Evolutionary conservation across 2,797 vertebrate genomes (phyloP), one percentile per base, ranked within the genome.

Genomic region (Hippopotamyrus pictus): DNA sequence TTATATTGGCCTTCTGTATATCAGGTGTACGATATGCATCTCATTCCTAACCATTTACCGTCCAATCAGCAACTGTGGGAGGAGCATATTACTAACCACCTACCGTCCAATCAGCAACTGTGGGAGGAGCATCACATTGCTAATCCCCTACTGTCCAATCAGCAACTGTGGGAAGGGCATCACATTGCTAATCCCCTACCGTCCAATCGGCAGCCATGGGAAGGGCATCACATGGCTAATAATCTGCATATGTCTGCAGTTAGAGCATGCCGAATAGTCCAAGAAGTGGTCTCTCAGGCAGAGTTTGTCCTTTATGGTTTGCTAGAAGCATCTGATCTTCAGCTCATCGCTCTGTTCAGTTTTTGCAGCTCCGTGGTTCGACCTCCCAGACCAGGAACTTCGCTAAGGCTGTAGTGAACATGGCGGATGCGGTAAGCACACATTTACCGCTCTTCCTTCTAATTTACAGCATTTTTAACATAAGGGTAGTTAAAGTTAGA

Each of bases 341-440:
- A 44, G 5, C n/a, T 44, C 73, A 8, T 79, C 0, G 33, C 14
- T 79, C 33, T 19, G 73, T 44, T 79, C 94, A 96, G 97, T 97
- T 98, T 92, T 93, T 96, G 91, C 97, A 98, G 95, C 95, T 97
- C 93, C 97, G 97, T 17, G 95, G 94, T 88, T 97, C 97, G 0
- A 96, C 96, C 91, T 96, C 96, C 93, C 97, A 98, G 94, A 97
- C 98, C 93, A 98, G 97, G 96, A 98, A 98, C 94, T 98, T 97
- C 11, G 97, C 97, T 94, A 99, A 98, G 96, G 97, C 98, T 0
- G 97, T 98, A 92, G 98, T 98, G 94, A 98, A 98, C 95, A 96
- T 97, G 93, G 97, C 97, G 0, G 97, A 98, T 62, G 96, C 97
- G 94, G 98, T 99, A 92, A 97, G 97, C 91, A 54, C 88, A 91